These are phyloP conservation scores for Drosophila hydei DNA, from an alignment of 1,140 invertebrate genomes.

Conservation along the genomic window DNA sequence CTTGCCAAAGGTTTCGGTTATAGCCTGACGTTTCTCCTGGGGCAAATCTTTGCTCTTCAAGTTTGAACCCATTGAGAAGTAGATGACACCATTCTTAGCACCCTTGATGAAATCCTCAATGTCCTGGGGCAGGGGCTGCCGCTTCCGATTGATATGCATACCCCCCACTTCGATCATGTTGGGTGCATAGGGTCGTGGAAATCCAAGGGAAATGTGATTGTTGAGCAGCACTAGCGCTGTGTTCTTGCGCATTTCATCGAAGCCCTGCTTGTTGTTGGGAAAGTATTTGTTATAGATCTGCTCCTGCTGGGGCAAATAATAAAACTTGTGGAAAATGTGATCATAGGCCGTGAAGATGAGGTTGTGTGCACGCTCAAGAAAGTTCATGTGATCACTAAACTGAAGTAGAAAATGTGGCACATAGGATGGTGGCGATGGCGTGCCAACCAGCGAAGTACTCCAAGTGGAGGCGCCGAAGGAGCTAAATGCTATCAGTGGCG, in stretches of 20 bases:
- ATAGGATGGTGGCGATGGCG: slow-evolving; percentile 80
- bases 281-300: slow-evolving; percentile 81
- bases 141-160: slow-evolving; percentile 84
- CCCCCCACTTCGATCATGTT: slow-evolving; percentile 86
- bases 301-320: slow-evolving; percentile 72
- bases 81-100: slow-evolving; percentile 86
- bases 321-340: slow-evolving; percentile 29
- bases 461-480: slow-evolving; percentile 68
- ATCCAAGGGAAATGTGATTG: slow-evolving; percentile 85
- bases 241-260: slow-evolving; percentile 77
- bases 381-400: slow-evolving; percentile 82
- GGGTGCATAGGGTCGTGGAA: slow-evolving; percentile 84
- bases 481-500: slow-evolving; percentile 65
- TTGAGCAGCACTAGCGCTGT: slow-evolving; percentile 85
- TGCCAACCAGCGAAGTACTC: slow-evolving; percentile 76
- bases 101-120: slow-evolving; percentile 85
- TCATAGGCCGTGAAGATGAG: slow-evolving; percentile 51
- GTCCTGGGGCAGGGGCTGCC: slow-evolving; percentile 79
- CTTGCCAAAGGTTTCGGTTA: slow-evolving; percentile 85
- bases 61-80: slow-evolving; percentile 87
- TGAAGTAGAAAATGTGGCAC: slow-evolving; percentile 71
- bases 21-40: slow-evolving; percentile 83
- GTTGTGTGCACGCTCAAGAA: slow-evolving; percentile 84
- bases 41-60: slow-evolving; percentile 85
- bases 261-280: slow-evolving; percentile 56